Evolutionary conservation across 1,140 invertebrate species (phyloP).

Genomic region (Diuraphis noxia): DNA sequence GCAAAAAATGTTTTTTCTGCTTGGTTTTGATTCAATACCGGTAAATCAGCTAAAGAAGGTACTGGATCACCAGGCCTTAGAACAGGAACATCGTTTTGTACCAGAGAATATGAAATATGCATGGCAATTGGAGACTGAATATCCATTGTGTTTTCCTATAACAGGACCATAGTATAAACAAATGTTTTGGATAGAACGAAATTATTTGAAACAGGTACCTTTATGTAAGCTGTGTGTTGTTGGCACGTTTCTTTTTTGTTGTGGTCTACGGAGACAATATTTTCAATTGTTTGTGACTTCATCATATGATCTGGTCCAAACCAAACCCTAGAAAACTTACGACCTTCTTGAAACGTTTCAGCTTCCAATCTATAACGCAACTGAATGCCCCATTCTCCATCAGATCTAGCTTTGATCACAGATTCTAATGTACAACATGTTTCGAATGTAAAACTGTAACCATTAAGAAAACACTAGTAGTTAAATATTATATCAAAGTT

Average conservation of each 20-base stretch:
- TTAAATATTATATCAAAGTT: not conserved
- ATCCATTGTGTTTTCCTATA: conserved; percentile 75
- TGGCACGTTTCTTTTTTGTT: conserved; percentile 65
- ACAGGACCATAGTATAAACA: conserved; percentile 13
- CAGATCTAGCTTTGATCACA: conserved; percentile 63
- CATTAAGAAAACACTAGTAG: conserved; percentile 52
- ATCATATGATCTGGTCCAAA: conserved; percentile 65
- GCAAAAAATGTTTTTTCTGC: conserved; percentile 80
- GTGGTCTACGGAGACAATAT: conserved; percentile 57
- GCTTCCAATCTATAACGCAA: conserved; percentile 81
- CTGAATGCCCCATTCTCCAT: conserved; percentile 56
- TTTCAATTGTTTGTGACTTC: conserved; percentile 60
- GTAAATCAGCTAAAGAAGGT: conserved; percentile 76
- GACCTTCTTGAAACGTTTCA: conserved; percentile 75
- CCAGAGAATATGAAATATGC: conserved; percentile 79
- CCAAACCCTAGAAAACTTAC: conserved; percentile 81
- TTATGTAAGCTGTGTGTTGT: conserved; percentile 77
- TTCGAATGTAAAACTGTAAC: conserved; percentile 77
- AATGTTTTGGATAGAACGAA: not conserved
- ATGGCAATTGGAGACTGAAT: conserved; percentile 86
- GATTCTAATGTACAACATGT: conserved; percentile 81
- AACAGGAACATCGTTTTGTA: conserved; percentile 70
- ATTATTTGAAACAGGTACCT: conserved; percentile 61
- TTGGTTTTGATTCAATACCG: conserved; percentile 86
- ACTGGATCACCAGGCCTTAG: conserved; percentile 64